Evolutionary conservation across 2,113 vertebrate species (phyloP).

Genomic region (Odocoileus hemionus): DNA sequence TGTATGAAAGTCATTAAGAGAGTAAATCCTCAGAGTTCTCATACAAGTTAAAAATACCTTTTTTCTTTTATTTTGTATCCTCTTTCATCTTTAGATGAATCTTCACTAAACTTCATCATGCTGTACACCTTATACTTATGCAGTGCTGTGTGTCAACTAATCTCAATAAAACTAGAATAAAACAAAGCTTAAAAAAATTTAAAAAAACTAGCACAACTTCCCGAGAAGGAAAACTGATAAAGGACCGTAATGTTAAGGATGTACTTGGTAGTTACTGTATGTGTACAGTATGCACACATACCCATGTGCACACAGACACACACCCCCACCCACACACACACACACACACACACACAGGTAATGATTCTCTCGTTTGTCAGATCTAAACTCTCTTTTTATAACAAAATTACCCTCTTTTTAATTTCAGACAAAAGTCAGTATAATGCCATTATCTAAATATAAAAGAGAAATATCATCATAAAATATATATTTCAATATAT

Average conservation of each 20-base stretch:
- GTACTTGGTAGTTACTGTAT: rapidly evolving
- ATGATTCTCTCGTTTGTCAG: not conserved
- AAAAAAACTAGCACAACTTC: not conserved
- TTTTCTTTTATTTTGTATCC: not conserved
- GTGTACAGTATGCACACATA: not conserved
- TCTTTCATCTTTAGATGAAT: not conserved
- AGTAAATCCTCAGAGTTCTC: not conserved
- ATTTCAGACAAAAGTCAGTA: not conserved
- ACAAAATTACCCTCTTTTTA: not conserved
- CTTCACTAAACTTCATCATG: not conserved
- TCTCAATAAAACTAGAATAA: not conserved
- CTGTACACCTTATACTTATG: not conserved
- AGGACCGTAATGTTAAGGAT: not conserved
- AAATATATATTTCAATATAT: not conserved
- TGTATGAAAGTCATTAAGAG: not conserved
- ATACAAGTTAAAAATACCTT: not conserved
- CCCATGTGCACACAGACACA: not conserved
- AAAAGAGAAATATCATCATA: not conserved
- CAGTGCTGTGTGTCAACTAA: not conserved
- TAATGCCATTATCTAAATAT: not conserved
- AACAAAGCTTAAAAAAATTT: not conserved
- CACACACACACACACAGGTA: not conserved
- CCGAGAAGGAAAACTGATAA: not conserved
- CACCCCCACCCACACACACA: not conserved
- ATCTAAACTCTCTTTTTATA: not conserved